phyloP scores from a whole-genome alignment of 1,140 invertebrate genomes.

The Venustaconcha ellipsiformis region DNA sequence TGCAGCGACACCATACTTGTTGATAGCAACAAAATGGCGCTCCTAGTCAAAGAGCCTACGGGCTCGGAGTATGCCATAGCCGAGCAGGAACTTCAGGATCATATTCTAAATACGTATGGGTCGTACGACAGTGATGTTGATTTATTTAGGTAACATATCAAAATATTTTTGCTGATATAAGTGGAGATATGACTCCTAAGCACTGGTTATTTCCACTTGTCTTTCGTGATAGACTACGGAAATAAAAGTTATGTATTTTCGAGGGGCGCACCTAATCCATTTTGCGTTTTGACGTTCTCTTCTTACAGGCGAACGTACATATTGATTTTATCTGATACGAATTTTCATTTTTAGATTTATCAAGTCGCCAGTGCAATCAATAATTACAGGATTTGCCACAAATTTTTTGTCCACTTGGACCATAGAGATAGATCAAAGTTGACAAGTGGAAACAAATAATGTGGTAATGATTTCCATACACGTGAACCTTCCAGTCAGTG shows the following conservation, averaged over 20 bases:
- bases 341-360: no score
- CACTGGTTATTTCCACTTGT: background rate
- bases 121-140: constrained; percentile 44
- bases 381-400: no score
- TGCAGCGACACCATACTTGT: constrained; percentile 3
- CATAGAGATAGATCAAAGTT: no score
- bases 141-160: constrained; percentile 47
- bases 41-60: constrained; percentile 18
- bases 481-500: no score
- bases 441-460: no score
- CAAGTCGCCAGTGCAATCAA: no score
- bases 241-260: constrained; percentile 1
- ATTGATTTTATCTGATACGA: background rate
- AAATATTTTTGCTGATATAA: background rate
- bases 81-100: constrained; percentile 55
- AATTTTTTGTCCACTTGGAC: no score
- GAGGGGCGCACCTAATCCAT: background rate
- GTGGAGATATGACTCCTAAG: background rate
- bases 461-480: no score
- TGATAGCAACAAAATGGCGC: constrained; percentile 58
- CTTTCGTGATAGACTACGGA: background rate
- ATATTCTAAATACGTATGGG: constrained; percentile 53
- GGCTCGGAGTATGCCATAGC: constrained; percentile 38
- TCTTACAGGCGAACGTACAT: background rate
- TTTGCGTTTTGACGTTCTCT: background rate